Percentiles rank a stretch among this genome's conserved stretches.
phyloP scores from a whole-genome alignment of 2,113 vertebrate species.

The Ramphastos sulfuratus region DNA sequence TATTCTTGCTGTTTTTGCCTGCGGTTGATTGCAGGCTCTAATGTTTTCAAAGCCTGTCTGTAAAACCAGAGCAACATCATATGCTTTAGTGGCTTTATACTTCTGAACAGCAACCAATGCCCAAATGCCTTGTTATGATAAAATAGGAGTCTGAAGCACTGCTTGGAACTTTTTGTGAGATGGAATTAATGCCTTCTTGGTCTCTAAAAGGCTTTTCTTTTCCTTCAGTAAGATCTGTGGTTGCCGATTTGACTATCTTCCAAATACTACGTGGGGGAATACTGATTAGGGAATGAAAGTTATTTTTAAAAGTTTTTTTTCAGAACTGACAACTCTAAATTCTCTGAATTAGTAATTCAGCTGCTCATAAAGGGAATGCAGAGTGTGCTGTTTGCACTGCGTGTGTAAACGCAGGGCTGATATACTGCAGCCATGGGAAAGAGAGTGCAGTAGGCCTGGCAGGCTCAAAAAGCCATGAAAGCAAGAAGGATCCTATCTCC shows the following conservation, averaged over 20 bases:
- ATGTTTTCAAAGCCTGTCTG: neutral
- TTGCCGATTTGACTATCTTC: neutral
- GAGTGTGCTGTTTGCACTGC: neutral
- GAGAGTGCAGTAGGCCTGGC: neutral
- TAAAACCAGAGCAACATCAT: neutral
- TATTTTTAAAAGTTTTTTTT: neutral
- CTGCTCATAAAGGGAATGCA: neutral
- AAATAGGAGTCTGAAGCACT: neutral
- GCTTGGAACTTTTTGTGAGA: neutral
- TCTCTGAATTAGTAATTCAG: neutral
- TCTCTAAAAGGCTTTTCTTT: neutral
- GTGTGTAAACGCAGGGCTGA: neutral
- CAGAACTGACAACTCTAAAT: neutral
- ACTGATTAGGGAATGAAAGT: neutral
- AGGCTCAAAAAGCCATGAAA: neutral
- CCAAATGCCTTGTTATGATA: neutral
- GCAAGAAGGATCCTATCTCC: neutral
- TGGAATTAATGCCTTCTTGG: neutral
- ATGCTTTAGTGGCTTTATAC: neutral
- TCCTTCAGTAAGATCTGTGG: neutral
- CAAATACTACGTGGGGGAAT: neutral
- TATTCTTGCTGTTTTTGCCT: neutral
- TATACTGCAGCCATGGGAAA: neutral
- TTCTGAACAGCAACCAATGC: neutral
- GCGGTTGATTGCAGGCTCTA: neutral